Base-by-base conservation (phyloP, 2,888 invertebrate species). In the Fragum whitleyi region DNA sequence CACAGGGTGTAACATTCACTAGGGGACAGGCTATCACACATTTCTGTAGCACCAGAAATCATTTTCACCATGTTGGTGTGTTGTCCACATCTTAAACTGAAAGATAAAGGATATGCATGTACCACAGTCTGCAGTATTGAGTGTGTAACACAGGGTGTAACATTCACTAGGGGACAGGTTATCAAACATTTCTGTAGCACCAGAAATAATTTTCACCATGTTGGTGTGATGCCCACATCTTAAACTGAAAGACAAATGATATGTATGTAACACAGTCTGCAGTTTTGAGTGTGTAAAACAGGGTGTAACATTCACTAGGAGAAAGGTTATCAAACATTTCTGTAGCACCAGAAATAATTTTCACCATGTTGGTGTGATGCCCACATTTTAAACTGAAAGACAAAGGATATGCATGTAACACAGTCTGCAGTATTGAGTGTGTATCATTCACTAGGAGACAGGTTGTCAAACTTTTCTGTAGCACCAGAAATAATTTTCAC, bases 61-160 rank as follows among this genome's bases (percentile, higher is more conserved):
- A 79, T 32, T 51, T 67, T 77, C 28, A 77, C 72, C 53, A 77
- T 79, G 32, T 74, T 79, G 21, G 39, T 77, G 59, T 78, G 81
- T 0, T 75, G n/a, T 5, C 72, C 61, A 75, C 81, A 78, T 28
- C 68, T 36, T 26, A 42, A 51, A 26, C 81, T 81, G 39, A 19
- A 76, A 69, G 14, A 39, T 14, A 39, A 32, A 28, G n/a, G n/a
- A n/a, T n/a, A n/a, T n/a, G n/a, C n/a, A n/a, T n/a, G n/a, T n/a
- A 14, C 32, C 28, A 42, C 67, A 36, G n/a, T 36, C 23, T 16
- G 47, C 16, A 11, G 79, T 65, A 47, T 83, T 79, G 2, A 83
- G 59, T 7, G 21, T 77, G 26, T 74, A n/a, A n/a, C n/a, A n/a
- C n/a, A n/a, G n/a, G n/a, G n/a, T n/a, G n/a, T n/a, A 42, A 57